phyloP scores from a whole-genome alignment of 2,113 vertebrate species.

The Rhodinocichla rosea region DNA sequence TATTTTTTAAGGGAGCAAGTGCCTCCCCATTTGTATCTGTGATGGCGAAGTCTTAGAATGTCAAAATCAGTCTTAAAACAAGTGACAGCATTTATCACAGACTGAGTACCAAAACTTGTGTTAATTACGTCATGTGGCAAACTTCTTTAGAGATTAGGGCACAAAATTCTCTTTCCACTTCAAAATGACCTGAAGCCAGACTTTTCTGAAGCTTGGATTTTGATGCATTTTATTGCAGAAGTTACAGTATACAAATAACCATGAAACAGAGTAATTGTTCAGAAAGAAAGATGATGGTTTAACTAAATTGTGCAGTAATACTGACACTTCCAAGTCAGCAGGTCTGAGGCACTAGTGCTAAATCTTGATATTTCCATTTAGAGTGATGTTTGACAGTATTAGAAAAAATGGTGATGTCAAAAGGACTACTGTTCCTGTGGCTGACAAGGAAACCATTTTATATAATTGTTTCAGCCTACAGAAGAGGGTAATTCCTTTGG shows the following conservation, averaged over 20 bases:
- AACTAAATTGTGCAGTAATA: background rate
- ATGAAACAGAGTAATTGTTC: background rate
- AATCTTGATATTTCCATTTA: constrained; percentile 14
- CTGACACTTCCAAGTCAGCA: background rate
- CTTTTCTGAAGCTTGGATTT: background rate
- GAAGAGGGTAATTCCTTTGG: constrained; percentile 56
- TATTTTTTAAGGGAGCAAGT: background rate
- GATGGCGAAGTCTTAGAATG: background rate
- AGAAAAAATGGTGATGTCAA: constrained; percentile 34
- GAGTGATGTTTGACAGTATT: constrained; percentile 3
- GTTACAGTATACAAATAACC: background rate
- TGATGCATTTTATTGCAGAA: background rate
- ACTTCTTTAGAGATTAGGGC: background rate
- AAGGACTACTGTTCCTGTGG: constrained; percentile 52
- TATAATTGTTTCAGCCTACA: constrained; percentile 61
- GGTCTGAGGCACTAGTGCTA: background rate
- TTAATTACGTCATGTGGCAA: background rate
- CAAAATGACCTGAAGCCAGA: background rate
- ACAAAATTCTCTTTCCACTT: background rate
- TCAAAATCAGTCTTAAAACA: background rate
- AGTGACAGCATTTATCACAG: background rate
- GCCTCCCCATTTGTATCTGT: accelerated
- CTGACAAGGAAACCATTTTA: constrained; percentile 62
- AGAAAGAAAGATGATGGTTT: background rate
- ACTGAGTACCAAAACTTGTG: background rate